Evolutionary conservation across 2,113 vertebrate genomes (phyloP).

Genomic region (Balaenoptera acutorostrata): DNA sequence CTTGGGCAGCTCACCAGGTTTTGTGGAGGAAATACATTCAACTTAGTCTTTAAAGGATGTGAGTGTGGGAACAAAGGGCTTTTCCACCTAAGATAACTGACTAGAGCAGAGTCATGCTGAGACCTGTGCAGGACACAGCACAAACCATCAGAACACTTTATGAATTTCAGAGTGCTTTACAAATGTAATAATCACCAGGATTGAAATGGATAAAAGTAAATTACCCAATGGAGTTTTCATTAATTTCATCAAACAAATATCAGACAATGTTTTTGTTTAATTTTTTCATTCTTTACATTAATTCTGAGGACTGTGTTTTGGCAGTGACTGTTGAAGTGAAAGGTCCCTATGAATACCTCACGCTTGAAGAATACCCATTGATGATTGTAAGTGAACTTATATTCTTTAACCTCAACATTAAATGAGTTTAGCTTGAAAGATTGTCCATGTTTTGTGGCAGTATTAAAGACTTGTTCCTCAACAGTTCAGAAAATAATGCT

Average conservation of each 20-base stretch:
- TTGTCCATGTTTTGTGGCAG: neutral
- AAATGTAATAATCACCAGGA: neutral
- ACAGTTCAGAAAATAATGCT: neutral
- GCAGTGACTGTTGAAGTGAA: constrained; percentile 94
- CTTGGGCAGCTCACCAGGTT: neutral
- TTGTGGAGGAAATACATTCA: neutral
- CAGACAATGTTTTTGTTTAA: constrained; percentile 24
- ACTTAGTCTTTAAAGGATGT: neutral
- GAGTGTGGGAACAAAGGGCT: neutral
- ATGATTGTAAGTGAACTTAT: constrained; percentile 89
- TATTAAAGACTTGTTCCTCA: neutral
- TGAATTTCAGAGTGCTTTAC: neutral
- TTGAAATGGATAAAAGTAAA: neutral
- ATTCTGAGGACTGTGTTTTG: constrained; percentile 73
- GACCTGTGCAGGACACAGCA: neutral
- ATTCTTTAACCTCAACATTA: constrained; percentile 1
- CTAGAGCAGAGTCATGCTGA: neutral
- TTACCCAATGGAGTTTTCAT: neutral
- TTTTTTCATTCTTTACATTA: constrained; percentile 27
- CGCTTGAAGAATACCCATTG: constrained; percentile 93
- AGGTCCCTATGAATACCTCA: constrained; percentile 92
- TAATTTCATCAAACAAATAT: neutral
- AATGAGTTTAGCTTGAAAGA: constrained; percentile 17
- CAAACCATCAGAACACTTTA: neutral
- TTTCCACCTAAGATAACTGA: neutral